A percentile compares a stretch with the other conserved stretches of the same genome.
Evolutionary conservation across 2,113 vertebrate species (phyloP).

Genomic region (Labeo catla): DNA sequence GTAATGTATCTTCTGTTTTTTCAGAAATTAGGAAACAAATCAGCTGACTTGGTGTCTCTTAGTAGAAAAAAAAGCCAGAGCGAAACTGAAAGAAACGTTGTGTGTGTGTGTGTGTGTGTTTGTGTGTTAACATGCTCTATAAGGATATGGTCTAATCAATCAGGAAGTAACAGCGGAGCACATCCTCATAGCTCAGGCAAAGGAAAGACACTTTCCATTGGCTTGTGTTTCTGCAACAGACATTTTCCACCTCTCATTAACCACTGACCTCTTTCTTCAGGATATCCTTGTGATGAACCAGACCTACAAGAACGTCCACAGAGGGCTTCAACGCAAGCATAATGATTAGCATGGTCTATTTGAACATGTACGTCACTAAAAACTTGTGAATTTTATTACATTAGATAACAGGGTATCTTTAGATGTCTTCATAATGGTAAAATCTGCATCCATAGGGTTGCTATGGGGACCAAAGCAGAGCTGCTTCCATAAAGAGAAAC

Average conservation of each 20-base stretch:
- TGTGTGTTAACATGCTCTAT: constrained; percentile 27
- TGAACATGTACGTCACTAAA: no score
- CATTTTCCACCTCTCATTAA: constrained; percentile 33
- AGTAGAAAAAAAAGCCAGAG: background rate
- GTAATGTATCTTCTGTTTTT: background rate
- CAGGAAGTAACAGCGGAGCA: constrained; percentile 45
- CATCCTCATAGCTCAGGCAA: constrained; percentile 36
- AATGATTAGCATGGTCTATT: background rate
- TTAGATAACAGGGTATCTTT: no score
- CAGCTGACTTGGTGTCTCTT: constrained; percentile 19
- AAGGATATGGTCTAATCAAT: constrained; percentile 43
- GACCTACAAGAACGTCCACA: background rate
- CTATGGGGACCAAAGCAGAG: constrained; percentile 55
- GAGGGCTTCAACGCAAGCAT: background rate
- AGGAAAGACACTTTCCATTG: constrained; percentile 13
- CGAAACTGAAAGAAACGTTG: constrained; percentile 56
- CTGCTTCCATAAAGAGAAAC: constrained; percentile 43
- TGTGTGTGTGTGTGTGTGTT: constrained; percentile 24
- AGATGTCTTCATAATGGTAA: no score
- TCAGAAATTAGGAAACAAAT: constrained; percentile 22
- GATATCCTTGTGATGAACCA: constrained; percentile 28
- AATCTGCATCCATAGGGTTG: constrained; percentile 39
- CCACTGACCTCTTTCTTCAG: constrained; percentile 29
- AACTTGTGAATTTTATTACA: background rate
- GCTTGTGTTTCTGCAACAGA: background rate